These are phyloP conservation scores for Eulemur albifrons DNA, from an alignment of 2,797 vertebrate species.

Conservation along the genomic window DNA sequence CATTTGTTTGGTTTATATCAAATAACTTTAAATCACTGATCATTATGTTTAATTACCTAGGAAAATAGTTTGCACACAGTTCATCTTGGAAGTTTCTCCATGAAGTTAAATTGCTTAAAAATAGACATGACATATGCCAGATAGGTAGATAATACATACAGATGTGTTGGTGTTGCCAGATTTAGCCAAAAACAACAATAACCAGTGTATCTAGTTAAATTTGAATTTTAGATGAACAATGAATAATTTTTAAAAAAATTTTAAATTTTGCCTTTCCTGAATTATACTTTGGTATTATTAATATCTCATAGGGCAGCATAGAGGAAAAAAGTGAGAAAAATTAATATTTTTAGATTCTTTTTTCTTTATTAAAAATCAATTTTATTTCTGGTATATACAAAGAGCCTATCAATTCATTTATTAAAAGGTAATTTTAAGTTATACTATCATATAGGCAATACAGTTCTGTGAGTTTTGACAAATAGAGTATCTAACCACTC, in stretches of 20 bases:
- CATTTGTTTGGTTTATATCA: conserved; percentile 46
- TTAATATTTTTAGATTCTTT: conserved; percentile 38
- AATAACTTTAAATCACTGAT: conserved; percentile 46
- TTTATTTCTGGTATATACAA: conserved; percentile 3
- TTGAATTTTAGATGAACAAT: background rate
- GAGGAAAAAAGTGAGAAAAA: background rate
- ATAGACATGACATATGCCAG: background rate
- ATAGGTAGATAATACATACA: background rate
- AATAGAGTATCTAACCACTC: background rate
- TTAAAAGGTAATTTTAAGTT: background rate
- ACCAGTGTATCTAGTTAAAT: background rate
- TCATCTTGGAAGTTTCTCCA: conserved; percentile 28
- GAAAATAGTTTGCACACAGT: background rate
- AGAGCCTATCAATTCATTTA: background rate
- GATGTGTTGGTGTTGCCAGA: background rate
- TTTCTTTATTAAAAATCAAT: conserved; percentile 5
- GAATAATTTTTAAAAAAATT: background rate
- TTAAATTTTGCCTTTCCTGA: background rate
- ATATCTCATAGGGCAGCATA: background rate
- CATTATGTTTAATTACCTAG: conserved; percentile 18
- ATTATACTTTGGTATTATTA: background rate
- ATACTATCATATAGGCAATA: background rate
- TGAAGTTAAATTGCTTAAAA: conserved; percentile 37
- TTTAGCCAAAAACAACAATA: background rate
- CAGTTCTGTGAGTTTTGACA: conserved; percentile 10